phyloP scores from a whole-genome alignment of 2,797 vertebrate species.

The Squalus acanthias region DNA sequence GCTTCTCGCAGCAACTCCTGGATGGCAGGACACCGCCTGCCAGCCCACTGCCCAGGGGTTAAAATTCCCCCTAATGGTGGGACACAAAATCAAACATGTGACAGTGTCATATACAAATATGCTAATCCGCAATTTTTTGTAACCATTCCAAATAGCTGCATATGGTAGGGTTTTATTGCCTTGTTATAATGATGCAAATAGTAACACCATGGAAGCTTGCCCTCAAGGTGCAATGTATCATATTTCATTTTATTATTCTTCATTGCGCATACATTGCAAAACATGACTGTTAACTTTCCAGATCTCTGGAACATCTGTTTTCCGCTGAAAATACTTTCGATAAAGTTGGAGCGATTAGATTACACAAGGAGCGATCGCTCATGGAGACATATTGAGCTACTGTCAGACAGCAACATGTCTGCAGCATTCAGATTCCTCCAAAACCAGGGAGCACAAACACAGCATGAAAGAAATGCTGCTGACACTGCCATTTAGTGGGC shows the following conservation, averaged over 20 bases:
- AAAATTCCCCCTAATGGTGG: background rate
- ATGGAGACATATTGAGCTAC: background rate
- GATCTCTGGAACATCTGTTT: background rate
- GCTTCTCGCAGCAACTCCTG: background rate
- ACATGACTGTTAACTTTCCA: background rate
- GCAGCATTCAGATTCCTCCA: background rate
- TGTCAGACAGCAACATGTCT: background rate
- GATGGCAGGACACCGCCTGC: too few species aligned
- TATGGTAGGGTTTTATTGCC: background rate
- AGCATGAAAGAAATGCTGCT: background rate
- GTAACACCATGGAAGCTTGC: background rate
- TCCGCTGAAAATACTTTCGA: background rate
- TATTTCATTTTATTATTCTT: background rate
- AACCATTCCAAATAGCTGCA: background rate
- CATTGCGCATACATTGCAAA: background rate
- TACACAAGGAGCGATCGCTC: background rate
- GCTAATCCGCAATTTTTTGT: conserved; percentile 40
- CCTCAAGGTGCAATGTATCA: background rate
- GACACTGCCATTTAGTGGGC: background rate
- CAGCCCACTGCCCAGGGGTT: background rate
- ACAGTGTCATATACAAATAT: conserved; percentile 43
- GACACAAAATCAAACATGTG: background rate
- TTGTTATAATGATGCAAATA: background rate
- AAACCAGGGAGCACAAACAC: background rate
- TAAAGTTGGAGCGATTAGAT: background rate